A percentile compares a stretch with the other conserved stretches of the same genome.
phyloP scores from a whole-genome alignment of 2,888 invertebrate genomes.

The Trichogramma dendrolimi region DNA sequence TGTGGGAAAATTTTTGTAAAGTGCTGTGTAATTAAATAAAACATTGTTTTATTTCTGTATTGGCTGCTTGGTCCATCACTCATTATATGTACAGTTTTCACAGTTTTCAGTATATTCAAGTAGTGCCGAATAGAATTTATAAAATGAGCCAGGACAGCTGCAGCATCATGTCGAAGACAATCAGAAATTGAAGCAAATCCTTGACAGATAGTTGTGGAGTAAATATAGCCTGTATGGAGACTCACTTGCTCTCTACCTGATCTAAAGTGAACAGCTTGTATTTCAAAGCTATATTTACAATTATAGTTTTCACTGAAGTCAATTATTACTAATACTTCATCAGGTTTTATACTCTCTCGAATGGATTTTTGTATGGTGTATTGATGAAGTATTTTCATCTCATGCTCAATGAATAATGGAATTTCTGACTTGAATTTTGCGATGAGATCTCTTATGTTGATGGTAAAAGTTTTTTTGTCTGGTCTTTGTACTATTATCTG shows the following conservation, averaged over 20 bases:
- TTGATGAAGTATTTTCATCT: conserved; percentile 2
- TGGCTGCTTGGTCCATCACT: conserved; percentile 3
- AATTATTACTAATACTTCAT: not conserved
- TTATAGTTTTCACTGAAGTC: no score
- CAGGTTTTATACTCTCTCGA: not conserved
- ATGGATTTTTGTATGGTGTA: not conserved
- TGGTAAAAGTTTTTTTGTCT: not conserved
- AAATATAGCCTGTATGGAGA: conserved; percentile 1
- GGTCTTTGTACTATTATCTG: not conserved
- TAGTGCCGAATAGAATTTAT: not conserved
- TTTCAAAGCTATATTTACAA: no score
- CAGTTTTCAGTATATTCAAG: not conserved
- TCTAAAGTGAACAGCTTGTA: no score
- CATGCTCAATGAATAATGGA: not conserved
- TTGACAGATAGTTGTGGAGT: not conserved
- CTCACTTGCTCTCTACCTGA: not conserved
- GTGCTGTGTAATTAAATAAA: not conserved
- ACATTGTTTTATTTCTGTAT: conserved; percentile 7
- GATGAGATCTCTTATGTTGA: not conserved
- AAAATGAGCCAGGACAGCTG: conserved; percentile 5
- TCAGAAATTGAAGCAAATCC: conserved; percentile 3
- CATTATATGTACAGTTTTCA: conserved; percentile 4
- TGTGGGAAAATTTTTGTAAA: not conserved
- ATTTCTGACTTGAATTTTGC: not conserved
- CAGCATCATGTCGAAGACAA: not conserved